Conservation (phyloP, 2,113 vertebrate genomes). For the Dasyprocta punctata region DNA sequence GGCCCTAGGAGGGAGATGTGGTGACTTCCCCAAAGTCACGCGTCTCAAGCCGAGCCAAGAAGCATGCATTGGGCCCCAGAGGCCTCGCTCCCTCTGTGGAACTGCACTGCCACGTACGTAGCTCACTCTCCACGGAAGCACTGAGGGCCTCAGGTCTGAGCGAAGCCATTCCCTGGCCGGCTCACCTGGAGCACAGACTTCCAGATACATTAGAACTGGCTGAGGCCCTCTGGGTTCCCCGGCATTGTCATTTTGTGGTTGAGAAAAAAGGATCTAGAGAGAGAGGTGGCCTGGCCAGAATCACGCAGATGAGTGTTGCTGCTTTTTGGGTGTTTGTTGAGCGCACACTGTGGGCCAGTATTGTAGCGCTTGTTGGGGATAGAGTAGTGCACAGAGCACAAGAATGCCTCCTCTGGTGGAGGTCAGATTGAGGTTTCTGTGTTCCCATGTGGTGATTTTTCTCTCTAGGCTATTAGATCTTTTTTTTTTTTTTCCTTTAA, state of each 20-base stretch:
- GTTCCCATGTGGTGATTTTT: background rate
- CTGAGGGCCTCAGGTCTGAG: background rate
- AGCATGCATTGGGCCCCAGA: background rate
- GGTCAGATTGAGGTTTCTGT: background rate
- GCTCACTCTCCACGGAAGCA: conserved; percentile 43
- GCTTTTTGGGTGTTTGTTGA: background rate
- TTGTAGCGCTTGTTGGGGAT: background rate
- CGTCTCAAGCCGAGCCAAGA: background rate
- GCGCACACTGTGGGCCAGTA: background rate
- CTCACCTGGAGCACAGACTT: background rate
- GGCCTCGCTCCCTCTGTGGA: background rate
- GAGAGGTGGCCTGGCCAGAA: background rate
- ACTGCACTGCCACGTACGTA: conserved; percentile 73
- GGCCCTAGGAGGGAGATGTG: background rate
- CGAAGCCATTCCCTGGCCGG: background rate
- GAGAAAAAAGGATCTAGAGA: background rate
- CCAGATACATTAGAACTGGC: background rate
- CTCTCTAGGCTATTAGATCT: background rate
- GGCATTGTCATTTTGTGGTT: background rate
- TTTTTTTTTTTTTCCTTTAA: background rate
- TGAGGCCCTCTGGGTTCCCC: background rate
- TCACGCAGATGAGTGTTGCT: background rate
- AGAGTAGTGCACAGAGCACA: background rate
- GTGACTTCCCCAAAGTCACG: background rate
- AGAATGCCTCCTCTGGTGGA: background rate